Percentiles rank a stretch among this genome's conserved stretches.
These are phyloP conservation scores for Motacilla tschutschensis DNA, from an alignment of 2,113 vertebrate genomes.

Conservation along the genomic window DNA sequence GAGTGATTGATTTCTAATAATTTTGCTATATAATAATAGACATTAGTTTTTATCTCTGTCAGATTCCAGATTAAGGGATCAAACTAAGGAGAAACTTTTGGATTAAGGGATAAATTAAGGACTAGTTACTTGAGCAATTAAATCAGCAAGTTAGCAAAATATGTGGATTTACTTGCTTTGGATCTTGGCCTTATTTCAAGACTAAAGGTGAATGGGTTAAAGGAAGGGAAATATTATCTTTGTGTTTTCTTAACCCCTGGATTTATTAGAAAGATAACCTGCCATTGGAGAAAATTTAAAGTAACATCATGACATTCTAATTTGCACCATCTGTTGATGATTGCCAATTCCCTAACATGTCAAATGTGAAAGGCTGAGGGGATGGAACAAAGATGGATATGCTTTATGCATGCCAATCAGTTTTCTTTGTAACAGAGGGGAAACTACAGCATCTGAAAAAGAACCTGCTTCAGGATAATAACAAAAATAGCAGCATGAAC, in stretches of 20 bases:
- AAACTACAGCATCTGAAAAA: not conserved
- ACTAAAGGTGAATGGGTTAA: slow-evolving; percentile 17
- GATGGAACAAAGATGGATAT: not conserved
- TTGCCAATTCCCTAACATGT: slow-evolving; percentile 9
- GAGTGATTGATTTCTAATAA: not conserved
- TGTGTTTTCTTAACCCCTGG: slow-evolving; percentile 42
- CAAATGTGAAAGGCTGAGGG: slow-evolving; percentile 30
- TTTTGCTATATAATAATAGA: not conserved
- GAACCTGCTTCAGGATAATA: not conserved
- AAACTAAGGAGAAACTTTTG: not conserved
- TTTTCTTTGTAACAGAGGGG: not conserved
- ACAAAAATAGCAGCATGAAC: not conserved
- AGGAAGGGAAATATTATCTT: slow-evolving; percentile 36
- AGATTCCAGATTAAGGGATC: not conserved
- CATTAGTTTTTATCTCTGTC: not conserved
- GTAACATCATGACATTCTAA: slow-evolving; percentile 41
- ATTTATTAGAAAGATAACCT: slow-evolving; percentile 44
- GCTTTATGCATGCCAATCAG: not conserved
- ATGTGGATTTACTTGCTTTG: not conserved
- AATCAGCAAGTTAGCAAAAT: not conserved
- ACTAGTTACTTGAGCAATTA: not conserved
- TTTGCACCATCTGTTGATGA: slow-evolving; percentile 52
- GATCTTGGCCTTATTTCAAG: not conserved
- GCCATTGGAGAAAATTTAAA: slow-evolving; percentile 26
- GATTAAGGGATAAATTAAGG: slow-evolving; percentile 8